Percentiles rank a stretch among this genome's conserved stretches.
These are phyloP conservation scores for Naja naja DNA, from an alignment of 2,113 vertebrate species.

Conservation along the genomic window DNA sequence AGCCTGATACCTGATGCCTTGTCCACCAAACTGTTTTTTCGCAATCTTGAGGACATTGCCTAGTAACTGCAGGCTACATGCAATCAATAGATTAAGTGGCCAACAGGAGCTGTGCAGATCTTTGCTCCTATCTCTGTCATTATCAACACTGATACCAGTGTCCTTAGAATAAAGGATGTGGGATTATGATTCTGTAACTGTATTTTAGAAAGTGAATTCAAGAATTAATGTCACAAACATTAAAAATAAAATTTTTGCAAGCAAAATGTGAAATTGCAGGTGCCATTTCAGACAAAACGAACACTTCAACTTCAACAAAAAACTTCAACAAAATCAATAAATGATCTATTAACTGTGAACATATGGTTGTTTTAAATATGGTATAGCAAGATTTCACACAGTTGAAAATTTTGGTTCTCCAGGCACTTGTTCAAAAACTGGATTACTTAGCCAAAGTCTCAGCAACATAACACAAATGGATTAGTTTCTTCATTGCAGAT, in stretches of 20 bases:
- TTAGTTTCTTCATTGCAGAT: neutral
- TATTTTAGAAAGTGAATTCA: neutral
- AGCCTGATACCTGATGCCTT: neutral
- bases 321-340: neutral
- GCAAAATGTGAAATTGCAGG: neutral
- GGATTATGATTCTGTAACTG: neutral
- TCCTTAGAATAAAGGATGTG: neutral
- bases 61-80: neutral
- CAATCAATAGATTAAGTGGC: neutral
- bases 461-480: neutral
- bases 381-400: neutral
- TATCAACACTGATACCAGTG: neutral
- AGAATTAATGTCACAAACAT: neutral
- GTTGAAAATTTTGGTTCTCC: neutral
- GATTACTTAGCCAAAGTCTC: neutral
- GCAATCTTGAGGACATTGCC: neutral
- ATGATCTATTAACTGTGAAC: neutral
- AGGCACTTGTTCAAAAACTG: neutral
- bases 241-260: neutral
- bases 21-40: neutral
- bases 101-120: neutral
- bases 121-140: neutral
- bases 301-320: too few species aligned
- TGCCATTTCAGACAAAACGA: neutral
- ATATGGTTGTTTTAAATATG: neutral